Evolutionary conservation across 1,140 invertebrate genomes (phyloP), one percentile per base, ranked within the genome.

Genomic region (Apis laboriosa): DNA sequence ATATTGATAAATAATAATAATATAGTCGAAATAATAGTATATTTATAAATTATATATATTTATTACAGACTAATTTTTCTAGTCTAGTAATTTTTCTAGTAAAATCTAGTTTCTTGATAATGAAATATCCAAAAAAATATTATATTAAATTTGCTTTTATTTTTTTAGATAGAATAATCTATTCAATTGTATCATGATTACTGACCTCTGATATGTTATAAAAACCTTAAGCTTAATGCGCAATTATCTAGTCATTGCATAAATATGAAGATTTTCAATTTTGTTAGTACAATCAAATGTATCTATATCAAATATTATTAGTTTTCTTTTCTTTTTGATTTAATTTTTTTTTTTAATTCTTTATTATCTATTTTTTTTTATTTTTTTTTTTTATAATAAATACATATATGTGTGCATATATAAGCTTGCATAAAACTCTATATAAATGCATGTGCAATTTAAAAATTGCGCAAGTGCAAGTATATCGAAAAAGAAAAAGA

Each of bases 401-500:
- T 15, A 49, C 4, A 1, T n/a, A n/a, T 49, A n/a, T 8, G 24
- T 9, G 7, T 21, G 19, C 2, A 2, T 21, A 3, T 60, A 9
- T 60, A n/a, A 43, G 21, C 21, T 11, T 13, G 19, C 21, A 49
- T 9, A 51, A 15, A 70, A 17, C 53, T 71, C 43, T 17, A 24
- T 9, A 17, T 11, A 71, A 24, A 24, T 53, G 43, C 3, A 51
- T 11, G 19, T 34, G 24, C n/a, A 49, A 51, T 63, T 53, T 77
- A 77, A 77, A 66, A 66, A 66, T 66, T 77, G 49, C 75, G 24
- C 61, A 66, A 61, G 43, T 51, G 9, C 53, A 51, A 24, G 49
- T 49, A 24, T 53, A 24, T 71, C 7, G 49, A 15, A 21, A 24
- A 53, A 24, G n/a, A 15, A 24, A 13, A 24, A 9, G 13, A 2